Conservation (phyloP, 2,797 vertebrate genomes). For the Etheostoma nigrum region DNA sequence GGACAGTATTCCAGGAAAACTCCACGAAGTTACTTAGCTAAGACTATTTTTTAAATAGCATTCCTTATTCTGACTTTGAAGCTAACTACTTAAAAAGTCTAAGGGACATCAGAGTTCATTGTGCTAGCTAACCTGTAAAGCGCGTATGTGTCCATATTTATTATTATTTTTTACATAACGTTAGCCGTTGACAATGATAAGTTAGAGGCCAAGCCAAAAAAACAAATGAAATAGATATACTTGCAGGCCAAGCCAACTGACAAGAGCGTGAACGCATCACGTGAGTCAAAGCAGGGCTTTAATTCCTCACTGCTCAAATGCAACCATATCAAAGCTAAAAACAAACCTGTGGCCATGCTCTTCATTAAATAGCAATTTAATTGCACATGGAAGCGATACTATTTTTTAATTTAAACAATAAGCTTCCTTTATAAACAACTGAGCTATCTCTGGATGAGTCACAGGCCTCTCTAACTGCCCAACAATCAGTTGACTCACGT, state of each 20-base stretch:
- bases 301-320: too few species aligned
- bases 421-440: accelerated
- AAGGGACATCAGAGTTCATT: neutral
- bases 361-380: neutral
- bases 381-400: accelerated
- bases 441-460: neutral
- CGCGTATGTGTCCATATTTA: neutral
- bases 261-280: neutral
- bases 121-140: neutral
- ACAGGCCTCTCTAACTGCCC: neutral
- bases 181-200: too few species aligned
- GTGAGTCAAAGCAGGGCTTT: neutral
- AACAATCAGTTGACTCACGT: too few species aligned
- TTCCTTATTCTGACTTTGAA: neutral
- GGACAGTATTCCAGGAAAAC: too few species aligned
- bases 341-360: neutral
- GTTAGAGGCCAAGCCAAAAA: accelerated
- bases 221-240: too few species aligned
- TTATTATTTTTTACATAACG: neutral
- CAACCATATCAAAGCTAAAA: too few species aligned
- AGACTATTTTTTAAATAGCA: neutral
- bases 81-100: neutral
- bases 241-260: too few species aligned
- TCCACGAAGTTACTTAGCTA: too few species aligned
- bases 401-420: neutral